Evolutionary conservation across 2,888 invertebrate genomes (phyloP).

Genomic region (Nymphalis c-album): DNA sequence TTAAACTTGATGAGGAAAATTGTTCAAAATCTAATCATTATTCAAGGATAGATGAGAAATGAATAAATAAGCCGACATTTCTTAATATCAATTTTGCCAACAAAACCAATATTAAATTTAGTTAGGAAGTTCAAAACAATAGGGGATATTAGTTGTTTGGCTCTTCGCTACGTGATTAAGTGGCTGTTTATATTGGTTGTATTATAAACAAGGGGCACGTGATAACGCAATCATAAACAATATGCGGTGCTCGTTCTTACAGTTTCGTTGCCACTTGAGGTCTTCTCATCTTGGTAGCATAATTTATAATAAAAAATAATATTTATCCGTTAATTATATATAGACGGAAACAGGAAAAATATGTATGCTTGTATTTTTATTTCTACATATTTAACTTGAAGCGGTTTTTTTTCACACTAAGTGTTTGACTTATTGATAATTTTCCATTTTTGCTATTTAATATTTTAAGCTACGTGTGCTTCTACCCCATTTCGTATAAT

Average conservation of each 20-base stretch:
- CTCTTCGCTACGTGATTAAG: constrained; percentile 18
- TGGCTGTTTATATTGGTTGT: constrained; percentile 51
- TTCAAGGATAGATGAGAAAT: neutral
- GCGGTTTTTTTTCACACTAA: too few relatives aligned
- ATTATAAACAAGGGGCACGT: constrained; percentile 57
- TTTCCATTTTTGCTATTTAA: too few relatives aligned
- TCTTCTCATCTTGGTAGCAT: neutral
- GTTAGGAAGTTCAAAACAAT: neutral
- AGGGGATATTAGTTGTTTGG: neutral
- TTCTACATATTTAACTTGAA: too few relatives aligned
- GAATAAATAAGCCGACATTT: neutral
- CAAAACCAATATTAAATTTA: neutral
- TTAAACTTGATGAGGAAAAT: neutral
- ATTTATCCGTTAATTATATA: too few relatives aligned
- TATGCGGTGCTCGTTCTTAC: constrained; percentile 41
- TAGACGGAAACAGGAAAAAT: too few relatives aligned
- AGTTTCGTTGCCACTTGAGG: constrained; percentile 29
- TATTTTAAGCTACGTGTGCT: too few relatives aligned
- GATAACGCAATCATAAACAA: constrained; percentile 61
- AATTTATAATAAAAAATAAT: neutral
- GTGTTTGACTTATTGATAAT: too few relatives aligned
- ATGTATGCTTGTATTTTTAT: too few relatives aligned
- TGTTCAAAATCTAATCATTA: neutral
- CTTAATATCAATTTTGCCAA: neutral
- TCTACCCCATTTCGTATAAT: too few relatives aligned